These are phyloP conservation scores for Andrena camellia DNA, from an alignment of 2,888 invertebrate species.

Conservation along the genomic window DNA sequence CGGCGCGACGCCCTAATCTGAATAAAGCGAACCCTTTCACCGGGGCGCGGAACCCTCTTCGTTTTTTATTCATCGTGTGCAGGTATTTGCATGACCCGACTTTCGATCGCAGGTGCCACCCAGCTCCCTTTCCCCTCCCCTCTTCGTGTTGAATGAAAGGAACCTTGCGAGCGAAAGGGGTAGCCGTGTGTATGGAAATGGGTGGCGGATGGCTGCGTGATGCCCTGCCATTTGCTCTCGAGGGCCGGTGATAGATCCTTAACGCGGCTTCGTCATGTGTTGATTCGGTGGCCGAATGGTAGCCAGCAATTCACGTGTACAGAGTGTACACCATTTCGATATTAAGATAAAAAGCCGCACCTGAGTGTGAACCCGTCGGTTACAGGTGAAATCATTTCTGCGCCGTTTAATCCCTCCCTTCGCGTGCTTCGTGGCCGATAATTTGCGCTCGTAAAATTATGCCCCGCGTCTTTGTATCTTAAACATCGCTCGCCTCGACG, in stretches of 20 bases:
- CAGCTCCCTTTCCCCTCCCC: conserved; percentile 74
- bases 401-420: conserved; percentile 24
- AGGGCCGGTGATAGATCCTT: conserved; percentile 55
- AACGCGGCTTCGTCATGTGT: conserved; percentile 48
- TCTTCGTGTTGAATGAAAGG: conserved; percentile 72
- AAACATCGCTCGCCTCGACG: not conserved
- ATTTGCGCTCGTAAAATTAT: conserved; percentile 48
- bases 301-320: no score
- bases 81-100: conserved; percentile 80
- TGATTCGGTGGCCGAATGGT: no score
- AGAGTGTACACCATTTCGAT: no score
- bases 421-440: conserved; percentile 1
- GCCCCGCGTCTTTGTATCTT: not conserved
- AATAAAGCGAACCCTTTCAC: conserved; percentile 81
- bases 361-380: conserved; percentile 34
- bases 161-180: conserved; percentile 65
- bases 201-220: conserved; percentile 58
- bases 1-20: conserved; percentile 79
- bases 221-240: conserved; percentile 46
- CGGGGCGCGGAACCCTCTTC: conserved; percentile 70
- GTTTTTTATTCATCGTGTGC: conserved; percentile 77
- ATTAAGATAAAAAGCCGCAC: conserved; percentile 51
- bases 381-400: conserved; percentile 60
- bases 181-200: conserved; percentile 78
- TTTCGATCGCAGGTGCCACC: conserved; percentile 73